Evolutionary conservation across 2,888 invertebrate genomes (phyloP).

Genomic region (Aleiodes leptofemur): DNA sequence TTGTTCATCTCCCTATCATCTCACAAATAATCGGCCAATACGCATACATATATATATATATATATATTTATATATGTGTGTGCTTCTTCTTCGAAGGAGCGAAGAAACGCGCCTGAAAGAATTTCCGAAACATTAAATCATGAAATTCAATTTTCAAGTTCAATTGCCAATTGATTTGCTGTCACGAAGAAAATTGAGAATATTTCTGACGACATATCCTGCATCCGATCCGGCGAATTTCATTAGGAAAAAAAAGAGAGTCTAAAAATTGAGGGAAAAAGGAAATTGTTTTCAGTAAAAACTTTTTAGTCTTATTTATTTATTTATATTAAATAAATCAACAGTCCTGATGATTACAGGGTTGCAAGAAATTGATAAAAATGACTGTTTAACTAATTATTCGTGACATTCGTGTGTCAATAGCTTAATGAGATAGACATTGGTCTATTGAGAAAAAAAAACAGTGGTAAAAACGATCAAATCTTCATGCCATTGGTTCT

Average conservation of each 20-base stretch:
- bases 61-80: background rate
- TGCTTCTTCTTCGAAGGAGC: too few species aligned
- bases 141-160: constrained; percentile 65
- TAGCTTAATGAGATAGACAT: too few species aligned
- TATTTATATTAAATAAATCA: too few species aligned
- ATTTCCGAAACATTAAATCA: constrained; percentile 41
- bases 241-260: background rate
- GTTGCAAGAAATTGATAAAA: too few species aligned
- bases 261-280: background rate
- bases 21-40: constrained; percentile 61
- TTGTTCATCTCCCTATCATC: constrained; percentile 73
- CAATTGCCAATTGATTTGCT: constrained; percentile 68
- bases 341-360: too few species aligned
- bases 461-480: too few species aligned
- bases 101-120: constrained; percentile 24
- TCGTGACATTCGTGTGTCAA: too few species aligned
- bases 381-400: too few species aligned
- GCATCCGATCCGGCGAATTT: constrained; percentile 5
- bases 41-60: constrained; percentile 29
- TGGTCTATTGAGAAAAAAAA: too few species aligned
- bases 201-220: constrained; percentile 7
- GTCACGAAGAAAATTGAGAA: constrained; percentile 58
- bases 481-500: too few species aligned
- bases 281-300: background rate
- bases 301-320: too few species aligned